Evolutionary conservation across 2,888 invertebrate genomes (phyloP), one percentile per base, ranked within the genome.

Genomic region (Epiblema foenella): DNA sequence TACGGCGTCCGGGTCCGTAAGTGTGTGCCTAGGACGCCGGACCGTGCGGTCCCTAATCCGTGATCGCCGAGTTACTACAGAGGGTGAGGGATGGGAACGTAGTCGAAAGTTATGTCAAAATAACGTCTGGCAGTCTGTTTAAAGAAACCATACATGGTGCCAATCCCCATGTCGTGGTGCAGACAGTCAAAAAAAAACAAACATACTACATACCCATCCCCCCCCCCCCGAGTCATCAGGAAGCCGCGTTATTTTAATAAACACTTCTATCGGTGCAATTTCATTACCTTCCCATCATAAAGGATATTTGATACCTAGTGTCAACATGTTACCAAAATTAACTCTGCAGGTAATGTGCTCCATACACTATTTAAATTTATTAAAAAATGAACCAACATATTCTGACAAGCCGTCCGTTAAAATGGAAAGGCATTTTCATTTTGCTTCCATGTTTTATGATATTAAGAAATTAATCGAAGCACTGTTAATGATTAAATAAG

Each of bases 301-400:
- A 56, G 56, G 12, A 29, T 56, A 9, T 62, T 12, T 17, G 51
- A 49, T 17, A 17, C 17, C 17, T 49, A n/a, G 33, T 17, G 62
- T 51, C 51, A 51, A 51, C 49, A 33, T 12, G 33, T 51, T 33
- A 62, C 12, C 46, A 29, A 62, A 62, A 56, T 56, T 62, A 62
- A 51, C 33, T 18, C 49, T n/a, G 9, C 49, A 46, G 49, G 18
- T 17, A 49, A 46, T 15, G n/a, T 46, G 3, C 11, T 33, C 17
- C 4, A n/a, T n/a, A n/a, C n/a, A n/a, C n/a, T 29, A 49, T 62
- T 62, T 46, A 62, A 62, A 49, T 29, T 29, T 29, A 62, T 33
- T 17, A 62, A 49, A 24, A 62, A 62, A 12, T 12, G 17, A 46
- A 29, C 60, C 49, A 62, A 11, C 20, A n/a, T 29, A 49, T 9